Evolutionary conservation across 1,140 invertebrate genomes (phyloP), one percentile per base, ranked within the genome.

Genomic region (Conus ventricosus): DNA sequence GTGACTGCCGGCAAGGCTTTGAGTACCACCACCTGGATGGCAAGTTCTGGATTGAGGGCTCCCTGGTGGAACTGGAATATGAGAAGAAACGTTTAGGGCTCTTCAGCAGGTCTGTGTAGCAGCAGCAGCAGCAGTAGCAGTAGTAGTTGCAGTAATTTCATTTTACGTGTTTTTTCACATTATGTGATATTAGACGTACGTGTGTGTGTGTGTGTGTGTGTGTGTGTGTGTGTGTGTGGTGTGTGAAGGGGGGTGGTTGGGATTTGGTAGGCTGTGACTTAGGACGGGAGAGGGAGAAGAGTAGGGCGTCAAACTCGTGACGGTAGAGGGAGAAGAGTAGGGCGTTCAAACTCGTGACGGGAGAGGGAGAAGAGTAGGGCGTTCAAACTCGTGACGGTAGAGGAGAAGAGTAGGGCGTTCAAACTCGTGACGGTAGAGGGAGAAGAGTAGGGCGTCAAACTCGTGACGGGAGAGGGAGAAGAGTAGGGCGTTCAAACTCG

Each of bases 21-120:
- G 93, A 93, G 88, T 93, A 93, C 88, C 89, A 88, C 51, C 90
- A 91, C 80, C 83, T 84, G 27, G 93, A 93, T 75, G 89, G 89
- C 27, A 92, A 91, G 67, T 88, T 87, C n/a, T 93, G 91, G 90
- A 90, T 93, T 13, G 90, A 93, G 75, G 93, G 93, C 4, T 91
- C 90, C 6, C 89, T 93, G 55, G 60, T 93, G 25, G 93, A 93
- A 63, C 51, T 91, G 23, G 93, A 93, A 76, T 93, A 91, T 71
- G 87, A 91, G 81, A 93, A 92, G 87, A 93, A 93, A 85, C 39
- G 51, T 11, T 87, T 76, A 76, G 91, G 92, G 1, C 11, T 91
- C 57, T 91, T 93, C 67, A 93, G 91, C 89, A 91, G 90, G 93
- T 93, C 11, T 71, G 67, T 71, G 67, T 71, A 17, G 60, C 4